Conservation (phyloP, 1,140 invertebrate species). For the Diorhabda elongata region DNA sequence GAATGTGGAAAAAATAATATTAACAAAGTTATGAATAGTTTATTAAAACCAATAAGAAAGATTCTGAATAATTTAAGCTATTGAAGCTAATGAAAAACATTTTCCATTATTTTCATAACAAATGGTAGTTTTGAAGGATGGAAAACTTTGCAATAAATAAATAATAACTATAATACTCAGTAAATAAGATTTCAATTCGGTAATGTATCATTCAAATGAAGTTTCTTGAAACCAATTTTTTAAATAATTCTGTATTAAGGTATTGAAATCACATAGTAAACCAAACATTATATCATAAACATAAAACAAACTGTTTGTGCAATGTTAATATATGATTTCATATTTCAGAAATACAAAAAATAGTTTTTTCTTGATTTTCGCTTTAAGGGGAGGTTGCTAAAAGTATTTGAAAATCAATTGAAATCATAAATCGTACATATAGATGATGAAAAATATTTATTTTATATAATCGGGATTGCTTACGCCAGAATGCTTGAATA, state of each 20-base stretch:
- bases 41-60: neutral
- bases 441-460: neutral
- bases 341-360: neutral
- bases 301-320: neutral
- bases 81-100: neutral
- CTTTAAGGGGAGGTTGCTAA: neutral
- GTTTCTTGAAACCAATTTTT: neutral
- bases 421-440: neutral
- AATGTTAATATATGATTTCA: neutral
- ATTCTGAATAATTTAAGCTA: neutral
- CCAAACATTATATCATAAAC: neutral
- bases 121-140: neutral
- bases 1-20: neutral
- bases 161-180: neutral
- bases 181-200: neutral
- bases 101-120: neutral
- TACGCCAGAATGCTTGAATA: constrained; percentile 6
- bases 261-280: neutral
- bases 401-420: neutral
- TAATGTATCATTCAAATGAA: neutral
- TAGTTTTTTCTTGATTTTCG: neutral
- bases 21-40: neutral
- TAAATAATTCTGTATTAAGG: neutral
- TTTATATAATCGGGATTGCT: neutral
- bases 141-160: neutral